Evolutionary conservation across 2,888 invertebrate species (phyloP).

Genomic region (Rotaria magnacalcarata): DNA sequence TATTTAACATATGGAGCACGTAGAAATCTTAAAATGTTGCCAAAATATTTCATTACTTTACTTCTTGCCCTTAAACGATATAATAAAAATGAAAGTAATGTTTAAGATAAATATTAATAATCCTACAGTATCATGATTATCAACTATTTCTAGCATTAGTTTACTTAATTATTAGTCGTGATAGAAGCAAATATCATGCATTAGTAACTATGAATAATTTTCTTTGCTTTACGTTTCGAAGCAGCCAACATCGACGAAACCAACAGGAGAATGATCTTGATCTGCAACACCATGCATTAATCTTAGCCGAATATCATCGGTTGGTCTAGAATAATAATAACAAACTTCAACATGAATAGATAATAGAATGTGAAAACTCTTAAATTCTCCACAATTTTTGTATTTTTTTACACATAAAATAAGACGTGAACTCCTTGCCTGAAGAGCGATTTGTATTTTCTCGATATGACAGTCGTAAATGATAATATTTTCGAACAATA

Average conservation of each 20-base stretch:
- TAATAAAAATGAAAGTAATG: background rate
- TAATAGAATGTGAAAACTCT: too few relatives aligned
- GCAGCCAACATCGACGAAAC: background rate
- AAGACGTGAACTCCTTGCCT: too few relatives aligned
- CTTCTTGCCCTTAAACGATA: background rate
- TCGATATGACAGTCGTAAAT: too few relatives aligned
- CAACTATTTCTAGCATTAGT: background rate
- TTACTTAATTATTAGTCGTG: too few relatives aligned
- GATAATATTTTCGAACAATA: too few relatives aligned
- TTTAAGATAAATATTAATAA: too few relatives aligned
- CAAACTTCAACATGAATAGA: too few relatives aligned
- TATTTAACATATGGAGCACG: slow-evolving; percentile 9
- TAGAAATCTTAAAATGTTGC: background rate
- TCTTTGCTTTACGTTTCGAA: background rate
- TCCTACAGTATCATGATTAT: background rate
- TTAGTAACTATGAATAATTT: background rate
- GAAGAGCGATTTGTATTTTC: too few relatives aligned
- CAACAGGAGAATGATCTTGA: background rate
- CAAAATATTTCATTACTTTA: background rate
- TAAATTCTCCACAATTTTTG: too few relatives aligned
- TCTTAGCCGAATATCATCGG: background rate
- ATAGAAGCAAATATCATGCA: background rate
- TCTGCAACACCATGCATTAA: background rate
- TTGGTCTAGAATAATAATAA: background rate
- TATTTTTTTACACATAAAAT: too few relatives aligned